phyloP scores from a whole-genome alignment of 2,113 vertebrate species.

The Leucoraja erinaceus region DNA sequence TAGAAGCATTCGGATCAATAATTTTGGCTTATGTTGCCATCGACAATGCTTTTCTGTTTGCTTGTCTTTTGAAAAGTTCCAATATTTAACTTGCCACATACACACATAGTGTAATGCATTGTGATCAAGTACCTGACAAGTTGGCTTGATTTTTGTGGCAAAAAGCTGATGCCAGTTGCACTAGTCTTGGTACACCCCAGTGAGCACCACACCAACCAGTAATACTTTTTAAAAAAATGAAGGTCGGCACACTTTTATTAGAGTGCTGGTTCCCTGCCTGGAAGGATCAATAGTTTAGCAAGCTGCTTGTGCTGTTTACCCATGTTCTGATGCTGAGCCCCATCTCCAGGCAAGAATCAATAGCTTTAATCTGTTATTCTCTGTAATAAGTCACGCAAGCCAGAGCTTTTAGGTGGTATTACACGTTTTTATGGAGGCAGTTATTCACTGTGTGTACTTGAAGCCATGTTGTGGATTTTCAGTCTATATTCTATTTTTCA shows the following conservation, averaged over 20 bases:
- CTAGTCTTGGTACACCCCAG: conserved; percentile 39
- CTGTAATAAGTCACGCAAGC: conserved; percentile 81
- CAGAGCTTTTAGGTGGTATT: conserved; percentile 73
- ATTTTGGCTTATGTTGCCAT: conserved; percentile 34
- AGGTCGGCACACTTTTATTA: conserved; percentile 66
- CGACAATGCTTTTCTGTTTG: background rate
- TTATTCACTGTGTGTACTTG: conserved; percentile 40
- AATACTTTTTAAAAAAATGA: conserved; percentile 57
- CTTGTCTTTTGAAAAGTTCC: conserved; percentile 37
- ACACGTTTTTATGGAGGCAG: conserved; percentile 51
- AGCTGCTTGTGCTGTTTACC: conserved; percentile 56
- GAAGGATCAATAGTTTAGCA: conserved; percentile 69
- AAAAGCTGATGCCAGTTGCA: conserved; percentile 5
- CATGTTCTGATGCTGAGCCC: conserved; percentile 63
- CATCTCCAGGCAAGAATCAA: conserved; percentile 79
- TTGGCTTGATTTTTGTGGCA: conserved; percentile 37
- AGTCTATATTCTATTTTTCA: background rate
- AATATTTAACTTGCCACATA: conserved; percentile 38
- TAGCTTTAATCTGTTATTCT: conserved; percentile 90
- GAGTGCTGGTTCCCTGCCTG: conserved; percentile 55
- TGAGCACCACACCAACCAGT: conserved; percentile 46
- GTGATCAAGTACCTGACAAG: conserved; percentile 33
- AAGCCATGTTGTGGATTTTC: background rate
- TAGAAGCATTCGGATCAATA: background rate
- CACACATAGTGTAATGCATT: conserved; percentile 35